Evolutionary conservation across 2,797 vertebrate species (phyloP).

Genomic region (Centroberyx gerrardi): DNA sequence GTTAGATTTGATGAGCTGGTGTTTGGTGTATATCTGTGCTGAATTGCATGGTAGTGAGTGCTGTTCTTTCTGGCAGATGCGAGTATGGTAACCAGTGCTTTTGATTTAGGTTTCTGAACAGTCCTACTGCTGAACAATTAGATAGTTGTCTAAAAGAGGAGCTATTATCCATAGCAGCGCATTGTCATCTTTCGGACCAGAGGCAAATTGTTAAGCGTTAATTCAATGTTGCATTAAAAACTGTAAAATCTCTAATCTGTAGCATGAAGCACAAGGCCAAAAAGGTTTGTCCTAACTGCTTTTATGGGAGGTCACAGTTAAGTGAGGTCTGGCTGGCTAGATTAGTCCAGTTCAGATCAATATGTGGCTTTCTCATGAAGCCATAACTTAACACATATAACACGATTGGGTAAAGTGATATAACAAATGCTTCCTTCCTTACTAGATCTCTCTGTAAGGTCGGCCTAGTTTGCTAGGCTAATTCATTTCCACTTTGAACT

Average conservation of each 20-base stretch:
- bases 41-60: too few species aligned
- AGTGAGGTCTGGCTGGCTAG: neutral
- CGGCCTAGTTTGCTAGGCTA: neutral
- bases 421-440: neutral
- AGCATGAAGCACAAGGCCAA: conserved; percentile 11
- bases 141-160: too few species aligned
- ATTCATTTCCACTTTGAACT: neutral
- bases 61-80: too few species aligned
- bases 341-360: neutral
- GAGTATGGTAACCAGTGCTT: too few species aligned
- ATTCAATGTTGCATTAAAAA: conserved; percentile 4
- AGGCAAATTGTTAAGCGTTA: neutral
- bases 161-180: too few species aligned
- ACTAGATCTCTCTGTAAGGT: neutral
- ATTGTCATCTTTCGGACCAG: too few species aligned
- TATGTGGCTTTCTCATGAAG: neutral
- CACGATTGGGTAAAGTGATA: neutral
- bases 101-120: too few species aligned
- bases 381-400: neutral
- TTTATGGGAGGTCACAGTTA: neutral
- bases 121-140: too few species aligned
- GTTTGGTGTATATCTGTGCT: too few species aligned
- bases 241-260: conserved; percentile 5
- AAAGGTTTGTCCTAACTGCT: neutral
- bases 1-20: too few species aligned